Conservation (phyloP, 2,888 invertebrate species). For the Rhingia campestris region DNA sequence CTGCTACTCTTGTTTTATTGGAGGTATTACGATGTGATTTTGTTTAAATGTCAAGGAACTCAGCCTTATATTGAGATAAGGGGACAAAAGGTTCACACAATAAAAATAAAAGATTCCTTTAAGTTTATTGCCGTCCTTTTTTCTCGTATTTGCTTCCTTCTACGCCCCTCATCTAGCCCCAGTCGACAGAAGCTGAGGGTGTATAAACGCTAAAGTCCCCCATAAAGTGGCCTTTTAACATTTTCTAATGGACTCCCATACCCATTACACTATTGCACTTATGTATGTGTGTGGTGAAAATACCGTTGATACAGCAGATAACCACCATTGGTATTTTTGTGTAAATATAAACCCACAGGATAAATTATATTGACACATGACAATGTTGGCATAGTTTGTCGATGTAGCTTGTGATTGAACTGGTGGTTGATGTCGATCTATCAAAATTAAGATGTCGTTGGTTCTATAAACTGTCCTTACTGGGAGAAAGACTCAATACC, state of each 20-base stretch:
- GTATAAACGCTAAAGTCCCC: background rate
- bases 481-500: background rate
- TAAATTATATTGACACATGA: conserved; percentile 51
- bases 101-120: conserved; percentile 2
- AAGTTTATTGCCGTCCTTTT: conserved; percentile 4
- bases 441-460: conserved; percentile 35
- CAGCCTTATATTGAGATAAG: background rate
- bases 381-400: conserved; percentile 16
- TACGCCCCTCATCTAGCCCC: background rate
- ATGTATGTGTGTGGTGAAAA: conserved; percentile 1
- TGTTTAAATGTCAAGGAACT: conserved; percentile 15
- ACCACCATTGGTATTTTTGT: too few relatives aligned
- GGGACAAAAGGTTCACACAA: conserved; percentile 3
- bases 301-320: background rate
- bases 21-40: background rate
- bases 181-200: background rate
- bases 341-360: too few relatives aligned
- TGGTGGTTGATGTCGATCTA: conserved; percentile 24
- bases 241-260: conserved; percentile 38
- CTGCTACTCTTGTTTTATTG: too few relatives aligned
- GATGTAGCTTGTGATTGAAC: conserved; percentile 4
- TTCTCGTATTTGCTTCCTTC: background rate
- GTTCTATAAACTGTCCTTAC: conserved; percentile 4
- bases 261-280: background rate
- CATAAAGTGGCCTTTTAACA: conserved; percentile 29